These are phyloP conservation scores for Aelia acuminata DNA, from an alignment of 2,888 invertebrate genomes.

Conservation along the genomic window DNA sequence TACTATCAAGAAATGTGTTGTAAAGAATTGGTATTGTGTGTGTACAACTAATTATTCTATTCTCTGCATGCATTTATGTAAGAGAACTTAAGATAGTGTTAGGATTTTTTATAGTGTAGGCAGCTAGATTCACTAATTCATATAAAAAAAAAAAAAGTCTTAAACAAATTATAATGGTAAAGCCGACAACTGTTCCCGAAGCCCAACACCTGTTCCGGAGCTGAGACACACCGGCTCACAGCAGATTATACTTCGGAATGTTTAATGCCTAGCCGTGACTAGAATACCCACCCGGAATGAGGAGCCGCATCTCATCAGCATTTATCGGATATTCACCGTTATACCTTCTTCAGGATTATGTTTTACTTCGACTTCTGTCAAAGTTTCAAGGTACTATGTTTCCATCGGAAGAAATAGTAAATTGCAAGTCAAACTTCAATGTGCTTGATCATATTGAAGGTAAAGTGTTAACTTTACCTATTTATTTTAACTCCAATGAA, in stretches of 20 bases:
- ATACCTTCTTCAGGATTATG: neutral
- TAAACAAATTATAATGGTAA: neutral
- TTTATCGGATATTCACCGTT: conserved; percentile 33
- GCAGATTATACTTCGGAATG: conserved; percentile 25
- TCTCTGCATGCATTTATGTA: no score
- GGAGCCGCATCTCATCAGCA: neutral
- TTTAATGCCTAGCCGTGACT: conserved; percentile 10
- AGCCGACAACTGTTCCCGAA: neutral
- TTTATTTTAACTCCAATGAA: no score
- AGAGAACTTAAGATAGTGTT: no score
- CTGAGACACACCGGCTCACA: neutral
- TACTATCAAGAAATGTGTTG: no score
- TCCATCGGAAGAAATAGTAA: neutral
- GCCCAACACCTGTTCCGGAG: neutral
- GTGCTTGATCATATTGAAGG: no score
- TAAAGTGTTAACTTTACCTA: no score
- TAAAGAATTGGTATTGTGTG: no score
- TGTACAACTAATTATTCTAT: no score
- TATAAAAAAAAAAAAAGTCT: no score
- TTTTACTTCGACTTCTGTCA: neutral
- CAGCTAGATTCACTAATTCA: no score
- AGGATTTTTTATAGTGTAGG: no score
- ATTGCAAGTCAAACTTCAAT: neutral
- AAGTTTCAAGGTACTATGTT: neutral
- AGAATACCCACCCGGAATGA: neutral